A percentile compares a stretch with the other conserved stretches of the same genome.
Evolutionary conservation across 2,797 vertebrate species (phyloP).

Genomic region (Anguilla pacifica): DNA sequence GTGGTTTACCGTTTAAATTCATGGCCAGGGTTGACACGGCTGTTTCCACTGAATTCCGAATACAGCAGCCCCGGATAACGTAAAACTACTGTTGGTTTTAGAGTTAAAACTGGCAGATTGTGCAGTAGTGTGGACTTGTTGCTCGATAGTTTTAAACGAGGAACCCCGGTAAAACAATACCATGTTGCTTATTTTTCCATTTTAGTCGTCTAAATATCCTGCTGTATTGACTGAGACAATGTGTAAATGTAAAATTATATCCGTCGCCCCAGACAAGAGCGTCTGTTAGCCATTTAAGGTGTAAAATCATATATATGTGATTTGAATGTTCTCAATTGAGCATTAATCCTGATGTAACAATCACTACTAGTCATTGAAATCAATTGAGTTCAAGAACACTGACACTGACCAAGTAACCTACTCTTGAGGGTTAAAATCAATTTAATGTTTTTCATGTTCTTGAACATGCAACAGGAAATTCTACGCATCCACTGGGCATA

Average conservation of each 20-base stretch:
- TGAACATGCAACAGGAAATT: neutral
- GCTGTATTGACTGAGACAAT: neutral
- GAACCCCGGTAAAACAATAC: neutral
- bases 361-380: no score
- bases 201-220: neutral
- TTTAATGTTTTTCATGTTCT: neutral
- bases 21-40: neutral
- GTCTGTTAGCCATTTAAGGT: neutral
- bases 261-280: neutral
- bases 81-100: neutral
- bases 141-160: neutral
- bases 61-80: neutral
- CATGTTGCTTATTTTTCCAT: neutral
- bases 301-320: neutral
- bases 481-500: neutral
- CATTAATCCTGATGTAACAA: no score
- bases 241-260: neutral
- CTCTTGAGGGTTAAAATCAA: no score
- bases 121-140: neutral
- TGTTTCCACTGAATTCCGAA: neutral
- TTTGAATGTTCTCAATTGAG: no score
- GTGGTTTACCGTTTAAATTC: neutral
- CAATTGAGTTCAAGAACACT: no score
- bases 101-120: neutral
- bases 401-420: no score